Conservation (phyloP, 37 sponge, comb jelly and placozoan genomes). For the Bolinopsis microptera region DNA sequence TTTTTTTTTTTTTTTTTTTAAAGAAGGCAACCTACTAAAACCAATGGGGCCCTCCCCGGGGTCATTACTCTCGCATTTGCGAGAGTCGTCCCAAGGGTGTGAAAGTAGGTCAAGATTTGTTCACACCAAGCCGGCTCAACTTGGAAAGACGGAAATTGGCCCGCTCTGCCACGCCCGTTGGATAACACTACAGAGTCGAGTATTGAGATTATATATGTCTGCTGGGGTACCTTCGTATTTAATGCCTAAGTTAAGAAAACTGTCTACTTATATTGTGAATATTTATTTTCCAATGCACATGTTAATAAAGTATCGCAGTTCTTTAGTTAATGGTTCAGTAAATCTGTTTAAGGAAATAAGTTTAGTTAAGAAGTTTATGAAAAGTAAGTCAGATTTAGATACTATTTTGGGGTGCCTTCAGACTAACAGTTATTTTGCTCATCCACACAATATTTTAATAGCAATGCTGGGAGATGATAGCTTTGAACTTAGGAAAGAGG, state of each 20-base stretch:
- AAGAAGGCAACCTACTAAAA: too few relatives aligned
- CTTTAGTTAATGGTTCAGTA: not conserved
- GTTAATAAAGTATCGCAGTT: not conserved
- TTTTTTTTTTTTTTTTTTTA: too few relatives aligned
- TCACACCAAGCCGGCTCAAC: not conserved
- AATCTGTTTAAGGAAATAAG: not conserved
- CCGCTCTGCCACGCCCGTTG: not conserved
- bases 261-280: not conserved
- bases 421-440: not conserved
- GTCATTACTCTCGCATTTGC: too few relatives aligned
- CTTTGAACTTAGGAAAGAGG: not conserved
- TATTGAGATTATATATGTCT: not conserved
- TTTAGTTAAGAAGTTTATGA: not conserved
- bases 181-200: not conserved
- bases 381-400: not conserved
- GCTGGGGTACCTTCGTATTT: not conserved
- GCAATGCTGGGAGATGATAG: not conserved
- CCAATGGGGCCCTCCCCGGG: too few relatives aligned
- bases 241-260: not conserved
- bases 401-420: not conserved
- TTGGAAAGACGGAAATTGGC: not conserved
- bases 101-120: too few relatives aligned
- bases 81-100: too few relatives aligned
- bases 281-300: not conserved
- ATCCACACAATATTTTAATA: not conserved